phyloP scores from a whole-genome alignment of 1,140 invertebrate species.

The Penaeus japonicus region DNA sequence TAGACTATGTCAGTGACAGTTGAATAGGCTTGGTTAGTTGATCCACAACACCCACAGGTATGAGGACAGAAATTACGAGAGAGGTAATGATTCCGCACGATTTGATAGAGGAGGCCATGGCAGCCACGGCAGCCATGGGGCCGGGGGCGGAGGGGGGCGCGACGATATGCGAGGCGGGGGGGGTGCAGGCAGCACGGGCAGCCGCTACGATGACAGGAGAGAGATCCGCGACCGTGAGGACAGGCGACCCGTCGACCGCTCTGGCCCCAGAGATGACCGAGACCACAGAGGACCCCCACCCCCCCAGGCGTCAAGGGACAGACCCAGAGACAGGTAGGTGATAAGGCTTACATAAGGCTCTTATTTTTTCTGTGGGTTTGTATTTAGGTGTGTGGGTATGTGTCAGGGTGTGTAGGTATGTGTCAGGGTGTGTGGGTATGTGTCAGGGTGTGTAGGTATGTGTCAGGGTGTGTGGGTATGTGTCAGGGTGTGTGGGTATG shows the following conservation, averaged over 20 bases:
- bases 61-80: constrained; percentile 31
- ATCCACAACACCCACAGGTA: neutral
- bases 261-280: constrained; percentile 23
- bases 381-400: too few relatives aligned
- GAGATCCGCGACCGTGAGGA: constrained; percentile 31
- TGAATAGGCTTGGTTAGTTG: too few relatives aligned
- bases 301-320: constrained; percentile 33
- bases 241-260: constrained; percentile 21
- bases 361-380: too few relatives aligned
- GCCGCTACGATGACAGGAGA: constrained; percentile 24
- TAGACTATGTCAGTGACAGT: too few relatives aligned
- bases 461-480: too few relatives aligned
- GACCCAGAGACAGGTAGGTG: constrained; percentile 33
- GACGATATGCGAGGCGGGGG: neutral
- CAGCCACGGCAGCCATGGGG: neutral
- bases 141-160: neutral
- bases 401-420: too few relatives aligned
- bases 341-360: too few relatives aligned
- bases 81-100: constrained; percentile 19
- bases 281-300: constrained; percentile 21
- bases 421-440: too few relatives aligned
- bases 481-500: too few relatives aligned
- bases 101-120: constrained; percentile 27
- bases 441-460: too few relatives aligned
- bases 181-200: neutral